A percentile compares a stretch with the other conserved stretches of the same genome.
Evolutionary conservation across 2,113 vertebrate genomes (phyloP).

Genomic region (Brachypteracias leptosomus): DNA sequence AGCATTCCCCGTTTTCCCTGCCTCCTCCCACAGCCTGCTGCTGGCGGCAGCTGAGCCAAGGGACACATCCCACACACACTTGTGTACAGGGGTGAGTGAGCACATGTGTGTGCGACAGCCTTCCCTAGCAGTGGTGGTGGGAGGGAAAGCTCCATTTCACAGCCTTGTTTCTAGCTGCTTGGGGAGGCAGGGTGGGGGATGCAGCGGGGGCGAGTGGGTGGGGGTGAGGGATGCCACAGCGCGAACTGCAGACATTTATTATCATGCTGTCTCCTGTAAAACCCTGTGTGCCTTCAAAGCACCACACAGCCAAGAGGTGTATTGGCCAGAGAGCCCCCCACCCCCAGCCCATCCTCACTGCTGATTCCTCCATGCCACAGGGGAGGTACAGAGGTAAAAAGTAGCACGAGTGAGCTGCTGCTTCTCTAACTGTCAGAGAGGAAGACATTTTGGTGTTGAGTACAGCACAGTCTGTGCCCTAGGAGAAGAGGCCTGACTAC

Average conservation of each 20-base stretch:
- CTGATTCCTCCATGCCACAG: not conserved
- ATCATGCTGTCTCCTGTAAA: not conserved
- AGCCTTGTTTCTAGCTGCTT: not conserved
- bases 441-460: not conserved
- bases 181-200: not conserved
- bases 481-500: not conserved
- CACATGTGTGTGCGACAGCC: not conserved
- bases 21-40: not conserved
- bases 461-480: not conserved
- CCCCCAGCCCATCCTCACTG: not conserved
- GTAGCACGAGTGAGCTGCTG: not conserved
- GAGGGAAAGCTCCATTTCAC: not conserved
- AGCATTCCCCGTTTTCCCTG: accelerated
- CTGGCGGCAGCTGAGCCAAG: not conserved
- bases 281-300: not conserved
- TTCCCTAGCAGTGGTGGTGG: not conserved
- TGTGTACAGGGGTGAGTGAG: not conserved
- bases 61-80: not conserved
- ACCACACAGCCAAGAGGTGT: accelerated
- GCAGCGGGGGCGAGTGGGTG: not conserved
- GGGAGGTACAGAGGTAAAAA: not conserved
- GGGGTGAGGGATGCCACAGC: not conserved
- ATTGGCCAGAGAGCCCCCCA: not conserved
- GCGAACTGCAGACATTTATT: accelerated
- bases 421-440: not conserved